Base-by-base conservation (phyloP, 2,113 vertebrate species). In the Upupa epops region DNA sequence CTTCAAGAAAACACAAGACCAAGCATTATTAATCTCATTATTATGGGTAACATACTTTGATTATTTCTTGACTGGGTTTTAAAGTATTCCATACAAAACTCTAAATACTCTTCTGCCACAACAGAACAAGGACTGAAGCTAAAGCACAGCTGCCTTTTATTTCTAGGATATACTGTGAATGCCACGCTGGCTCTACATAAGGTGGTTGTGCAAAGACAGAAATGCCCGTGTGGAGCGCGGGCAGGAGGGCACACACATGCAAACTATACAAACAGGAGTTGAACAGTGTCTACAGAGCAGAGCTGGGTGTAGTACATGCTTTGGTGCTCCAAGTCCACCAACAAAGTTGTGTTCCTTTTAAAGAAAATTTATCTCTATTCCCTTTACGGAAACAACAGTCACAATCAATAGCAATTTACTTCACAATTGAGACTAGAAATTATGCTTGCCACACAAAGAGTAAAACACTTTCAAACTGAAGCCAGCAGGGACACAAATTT, bases 141-240 rank as follows among this genome's bases (percentile, higher is more conserved):
- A 71, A 92, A 74, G 37, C 25, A 66, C 9, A 31, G 32, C 22
- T 52, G 31, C 37, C 42, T 92, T 71, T 68, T n/a, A 55, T 37
- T 68, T 55, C 15, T 10, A 73, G 4, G 10, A 61, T 14, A 64
- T 78, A 24, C 36, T 52, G 14, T 13, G 20, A 90, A 69, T 29
- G 45, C 7, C 8, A 28, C 0, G 0, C 76, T 6, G 5, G 17
- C 46, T 86, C 46, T 42, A 55, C 66, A 83, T 12, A 2, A 75
- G 17, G n/a, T 17, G 65, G 24, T 54, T 69, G 19, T 65, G 36
- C 54, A 68, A 49, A 78, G 25, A 63, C 10, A 78, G 52, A 85
- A 75, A 36, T 3, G 6, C 42, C 22, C 4, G 3, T 2, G 28
- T 46, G 56, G 37, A 74, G 59, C 36, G 45, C 40, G 64, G 5